Evolutionary conservation across 2,113 vertebrate species (phyloP), one percentile per base, ranked within the genome.

Genomic region (Xiphias gladius): DNA sequence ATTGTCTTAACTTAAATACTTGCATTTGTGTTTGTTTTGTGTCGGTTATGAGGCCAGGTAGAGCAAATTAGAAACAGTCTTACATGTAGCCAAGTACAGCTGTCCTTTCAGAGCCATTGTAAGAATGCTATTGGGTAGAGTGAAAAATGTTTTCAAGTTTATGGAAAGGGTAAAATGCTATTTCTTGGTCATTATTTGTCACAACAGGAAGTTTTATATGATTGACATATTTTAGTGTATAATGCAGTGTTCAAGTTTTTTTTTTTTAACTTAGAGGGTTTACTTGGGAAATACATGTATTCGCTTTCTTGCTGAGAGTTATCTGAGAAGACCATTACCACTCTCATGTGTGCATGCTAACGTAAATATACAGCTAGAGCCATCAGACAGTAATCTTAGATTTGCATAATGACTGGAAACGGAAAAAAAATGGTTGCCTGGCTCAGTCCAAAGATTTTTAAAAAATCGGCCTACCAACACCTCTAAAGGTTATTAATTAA

Each of bases 1-100:
- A 64, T 80, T 78, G 69, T 80, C 82, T 71, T 68, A 16, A 62
- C n/a, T 75, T 48, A 57, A 84, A 70, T 76, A 55, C 52, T 43
- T 41, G 74, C 73, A 58, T 67, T 82, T 82, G 28, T n/a, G 32
- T 12, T 50, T 48, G 43, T 43, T 88, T 79, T 73, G 26, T 19
- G 59, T 66, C 24, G 24, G 50, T 76, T 64, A 22, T 19, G n/a
- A 65, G n/a, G 63, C 58, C 37, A 76, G 61, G 71, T 62, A 70
- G 78, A 67, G 20, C 0, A 28, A 63, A 79, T 76, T 48, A 72
- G 65, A 78, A 85, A 76, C 84, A 83, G 35, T 54, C 58, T 73
- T 41, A 48, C 30, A 70, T 52, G 24, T 14, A 61, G 35, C 28
- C 22, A 26, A 30, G 32, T 24, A 11, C 1, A 73, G 12, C 28